Base-by-base conservation (phyloP, 2,888 invertebrate species). In the Polydrusus pterygomalis region DNA sequence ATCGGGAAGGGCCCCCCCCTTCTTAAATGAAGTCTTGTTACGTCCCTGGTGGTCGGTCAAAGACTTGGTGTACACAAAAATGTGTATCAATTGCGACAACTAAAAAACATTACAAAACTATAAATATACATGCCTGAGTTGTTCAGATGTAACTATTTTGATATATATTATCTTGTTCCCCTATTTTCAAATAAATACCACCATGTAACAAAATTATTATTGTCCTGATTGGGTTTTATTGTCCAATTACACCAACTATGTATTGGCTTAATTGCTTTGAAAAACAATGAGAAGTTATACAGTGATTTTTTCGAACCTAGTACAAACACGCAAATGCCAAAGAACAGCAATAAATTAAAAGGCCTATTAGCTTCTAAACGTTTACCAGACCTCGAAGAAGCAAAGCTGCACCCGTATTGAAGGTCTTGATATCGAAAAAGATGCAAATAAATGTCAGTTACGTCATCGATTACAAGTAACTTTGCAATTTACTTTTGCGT, bases 391-490 rank as follows among this genome's bases (percentile, higher is more conserved):
- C 51, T 65, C 65, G 49, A 65, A 25, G 25, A 5, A 25, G 47
- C 38, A 60, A 54, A 25, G 25, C 56, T 56, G 34, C 54, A 34
- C 34, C 56, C 25, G 51, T 5, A 51, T 11, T 49, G 78, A 77
- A 78, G 79, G 76, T 70, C 76, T 78, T 45, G 45, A 40, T 64
- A 77, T 77, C 75, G 77, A 58, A 78, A 77, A 79, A 80, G 79
- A 81, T 79, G 77, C 77, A 75, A 81, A 81, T 81, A 25, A 40
- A 81, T 81, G 81, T 79, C 80, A 80, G 80, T 82, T 82, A 78
- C 81, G 79, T 80, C 81, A 81, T 78, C 67, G 47, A 54, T 43
- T 64, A 54, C 45, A 58, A 38, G 58, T 34, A 45, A 58, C 43
- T 47, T 54, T 68, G 70, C 70, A 70, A 63, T 63, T 62, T 38